Evolutionary conservation across 2,113 vertebrate species (phyloP).

Genomic region (Chamaea fasciata): DNA sequence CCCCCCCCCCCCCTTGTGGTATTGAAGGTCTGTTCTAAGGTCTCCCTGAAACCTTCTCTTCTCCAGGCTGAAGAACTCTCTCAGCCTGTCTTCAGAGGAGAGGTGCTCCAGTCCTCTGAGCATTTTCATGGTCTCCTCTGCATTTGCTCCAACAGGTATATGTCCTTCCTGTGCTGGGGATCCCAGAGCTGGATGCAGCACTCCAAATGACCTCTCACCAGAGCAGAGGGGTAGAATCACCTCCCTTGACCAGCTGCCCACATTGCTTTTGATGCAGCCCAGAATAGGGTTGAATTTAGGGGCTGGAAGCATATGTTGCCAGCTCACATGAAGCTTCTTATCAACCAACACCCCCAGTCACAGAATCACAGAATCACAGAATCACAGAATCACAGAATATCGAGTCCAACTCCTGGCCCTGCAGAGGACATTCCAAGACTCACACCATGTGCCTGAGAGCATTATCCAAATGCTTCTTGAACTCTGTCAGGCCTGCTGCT

Average conservation of each 20-base stretch:
- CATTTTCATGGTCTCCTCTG: neutral
- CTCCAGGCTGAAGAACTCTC: neutral
- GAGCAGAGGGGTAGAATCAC: neutral
- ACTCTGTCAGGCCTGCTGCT: neutral
- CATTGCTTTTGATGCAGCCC: neutral
- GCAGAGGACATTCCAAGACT: neutral
- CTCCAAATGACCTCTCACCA: neutral
- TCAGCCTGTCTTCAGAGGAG: neutral
- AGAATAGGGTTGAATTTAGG: rapidly evolving
- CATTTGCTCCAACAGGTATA: neutral
- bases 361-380: neutral
- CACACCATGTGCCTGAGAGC: neutral
- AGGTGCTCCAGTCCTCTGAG: neutral
- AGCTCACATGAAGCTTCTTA: neutral
- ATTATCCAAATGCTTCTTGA: neutral
- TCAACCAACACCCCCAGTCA: neutral
- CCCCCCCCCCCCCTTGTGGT: neutral
- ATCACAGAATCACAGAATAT: neutral
- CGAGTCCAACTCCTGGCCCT: neutral
- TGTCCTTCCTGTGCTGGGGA: neutral
- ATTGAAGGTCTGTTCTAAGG: neutral
- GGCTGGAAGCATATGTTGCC: rapidly evolving
- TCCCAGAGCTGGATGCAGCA: neutral
- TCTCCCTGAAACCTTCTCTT: neutral
- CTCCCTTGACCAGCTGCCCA: neutral